These are phyloP conservation scores for Passer montanus DNA, from an alignment of 2,113 vertebrate species.

Conservation along the genomic window DNA sequence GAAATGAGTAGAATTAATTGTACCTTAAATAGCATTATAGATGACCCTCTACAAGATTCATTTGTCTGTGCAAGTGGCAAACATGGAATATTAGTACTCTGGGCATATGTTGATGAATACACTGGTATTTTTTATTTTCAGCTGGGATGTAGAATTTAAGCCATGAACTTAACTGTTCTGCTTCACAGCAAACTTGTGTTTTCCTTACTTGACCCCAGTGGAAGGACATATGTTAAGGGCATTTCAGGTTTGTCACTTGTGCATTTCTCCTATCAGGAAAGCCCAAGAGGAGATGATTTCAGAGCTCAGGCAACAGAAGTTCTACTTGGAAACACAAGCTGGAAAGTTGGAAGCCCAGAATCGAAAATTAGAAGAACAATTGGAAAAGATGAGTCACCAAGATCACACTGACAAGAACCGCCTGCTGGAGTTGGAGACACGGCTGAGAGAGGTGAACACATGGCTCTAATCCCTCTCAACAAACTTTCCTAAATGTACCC, in stretches of 20 bases:
- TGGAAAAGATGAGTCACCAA: constrained; percentile 96
- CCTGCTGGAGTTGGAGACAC: constrained; percentile 88
- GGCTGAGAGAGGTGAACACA: constrained; percentile 88
- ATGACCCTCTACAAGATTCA: neutral
- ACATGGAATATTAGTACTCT: neutral
- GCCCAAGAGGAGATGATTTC: constrained; percentile 99
- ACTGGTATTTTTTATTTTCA: neutral
- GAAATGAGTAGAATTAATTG: neutral
- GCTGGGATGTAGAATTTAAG: neutral
- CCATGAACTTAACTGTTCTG: neutral
- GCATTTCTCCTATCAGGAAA: constrained; percentile 83
- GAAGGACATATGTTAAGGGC: neutral
- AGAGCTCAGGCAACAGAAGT: constrained; percentile 98
- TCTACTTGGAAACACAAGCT: constrained; percentile 97
- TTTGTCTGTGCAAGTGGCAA: neutral
- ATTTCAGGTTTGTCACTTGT: neutral
- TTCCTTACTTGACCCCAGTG: neutral
- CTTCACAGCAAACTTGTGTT: neutral
- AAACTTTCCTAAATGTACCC: neutral
- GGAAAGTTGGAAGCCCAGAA: constrained; percentile 98
- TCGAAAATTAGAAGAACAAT: constrained; percentile 95
- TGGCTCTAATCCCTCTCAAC: neutral
- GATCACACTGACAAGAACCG: constrained; percentile 93
- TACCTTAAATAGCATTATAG: neutral
- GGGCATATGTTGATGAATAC: neutral